phyloP scores from a whole-genome alignment of 2,113 vertebrate genomes.

The Falco punctatus region DNA sequence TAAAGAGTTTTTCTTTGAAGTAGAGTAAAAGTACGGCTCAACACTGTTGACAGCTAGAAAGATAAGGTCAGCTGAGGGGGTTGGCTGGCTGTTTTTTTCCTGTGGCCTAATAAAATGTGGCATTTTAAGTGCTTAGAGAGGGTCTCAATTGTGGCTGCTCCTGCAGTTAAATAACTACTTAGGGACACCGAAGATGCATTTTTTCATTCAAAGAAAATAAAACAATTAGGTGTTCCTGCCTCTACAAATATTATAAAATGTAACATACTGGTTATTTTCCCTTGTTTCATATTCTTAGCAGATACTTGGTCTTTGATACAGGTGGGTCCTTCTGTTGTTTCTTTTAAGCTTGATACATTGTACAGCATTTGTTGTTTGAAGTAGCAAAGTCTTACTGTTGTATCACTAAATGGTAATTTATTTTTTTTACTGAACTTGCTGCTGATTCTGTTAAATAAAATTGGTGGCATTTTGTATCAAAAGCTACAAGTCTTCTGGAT shows the following conservation, averaged over 20 bases:
- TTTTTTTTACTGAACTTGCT: background rate
- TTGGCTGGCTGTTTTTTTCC: background rate
- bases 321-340: background rate
- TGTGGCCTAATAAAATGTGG: conserved; percentile 29
- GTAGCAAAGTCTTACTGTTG: background rate
- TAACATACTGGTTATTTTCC: background rate
- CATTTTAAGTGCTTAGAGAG: conserved; percentile 41
- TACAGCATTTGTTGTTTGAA: background rate
- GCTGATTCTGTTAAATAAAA: background rate
- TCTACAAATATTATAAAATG: background rate
- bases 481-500: background rate
- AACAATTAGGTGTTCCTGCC: background rate
- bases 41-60: background rate
- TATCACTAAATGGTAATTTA: background rate
- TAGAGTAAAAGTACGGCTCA: background rate
- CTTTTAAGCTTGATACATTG: background rate
- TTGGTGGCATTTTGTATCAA: background rate
- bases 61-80: background rate
- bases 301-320: background rate
- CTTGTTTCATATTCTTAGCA: background rate
- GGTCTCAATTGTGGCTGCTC: background rate
- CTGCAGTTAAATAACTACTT: background rate
- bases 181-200: background rate
- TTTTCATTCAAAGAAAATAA: conserved; percentile 2
- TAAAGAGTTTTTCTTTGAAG: background rate